phyloP scores from a whole-genome alignment of 1,140 invertebrate species.

The Drosophila pectinifera region DNA sequence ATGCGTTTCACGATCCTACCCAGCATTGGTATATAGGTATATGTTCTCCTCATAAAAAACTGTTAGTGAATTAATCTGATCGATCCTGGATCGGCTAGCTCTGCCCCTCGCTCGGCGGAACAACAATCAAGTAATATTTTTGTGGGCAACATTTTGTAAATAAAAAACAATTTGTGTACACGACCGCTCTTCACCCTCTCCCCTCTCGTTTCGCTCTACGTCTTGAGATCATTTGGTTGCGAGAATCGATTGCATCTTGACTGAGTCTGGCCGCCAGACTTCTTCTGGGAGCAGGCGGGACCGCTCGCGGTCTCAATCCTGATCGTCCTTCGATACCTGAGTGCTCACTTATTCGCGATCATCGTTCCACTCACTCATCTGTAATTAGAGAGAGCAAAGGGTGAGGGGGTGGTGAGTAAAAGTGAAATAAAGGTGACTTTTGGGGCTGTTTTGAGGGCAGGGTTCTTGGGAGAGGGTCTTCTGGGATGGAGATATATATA shows the following conservation, averaged over 20 bases:
- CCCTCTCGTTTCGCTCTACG: slow-evolving; percentile 25
- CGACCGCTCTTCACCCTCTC: slow-evolving; percentile 20
- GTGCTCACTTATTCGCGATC: slow-evolving; percentile 55
- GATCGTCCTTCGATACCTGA: slow-evolving; percentile 26
- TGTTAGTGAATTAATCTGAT: slow-evolving; percentile 64
- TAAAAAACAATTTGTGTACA: slow-evolving; percentile 63
- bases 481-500: neutral
- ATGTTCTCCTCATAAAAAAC: slow-evolving; percentile 57
- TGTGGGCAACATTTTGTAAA: slow-evolving; percentile 71
- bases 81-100: slow-evolving; percentile 32
- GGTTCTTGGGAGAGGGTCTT: neutral
- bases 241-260: slow-evolving; percentile 71
- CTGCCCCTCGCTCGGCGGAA: slow-evolving; percentile 25
- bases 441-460: too few relatives aligned
- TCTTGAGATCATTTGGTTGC: slow-evolving; percentile 76
- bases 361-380: slow-evolving; percentile 72
- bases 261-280: slow-evolving; percentile 17
- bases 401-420: slow-evolving; percentile 5
- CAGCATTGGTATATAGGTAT: slow-evolving; percentile 39
- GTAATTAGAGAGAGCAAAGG: slow-evolving; percentile 27
- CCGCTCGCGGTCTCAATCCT: slow-evolving; percentile 11
- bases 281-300: slow-evolving; percentile 6
- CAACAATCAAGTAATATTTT: slow-evolving; percentile 78
- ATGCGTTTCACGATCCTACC: slow-evolving; percentile 74
- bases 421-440: neutral